Conservation (phyloP, 2,888 invertebrate genomes). For the Lasioglossum villosulum region DNA sequence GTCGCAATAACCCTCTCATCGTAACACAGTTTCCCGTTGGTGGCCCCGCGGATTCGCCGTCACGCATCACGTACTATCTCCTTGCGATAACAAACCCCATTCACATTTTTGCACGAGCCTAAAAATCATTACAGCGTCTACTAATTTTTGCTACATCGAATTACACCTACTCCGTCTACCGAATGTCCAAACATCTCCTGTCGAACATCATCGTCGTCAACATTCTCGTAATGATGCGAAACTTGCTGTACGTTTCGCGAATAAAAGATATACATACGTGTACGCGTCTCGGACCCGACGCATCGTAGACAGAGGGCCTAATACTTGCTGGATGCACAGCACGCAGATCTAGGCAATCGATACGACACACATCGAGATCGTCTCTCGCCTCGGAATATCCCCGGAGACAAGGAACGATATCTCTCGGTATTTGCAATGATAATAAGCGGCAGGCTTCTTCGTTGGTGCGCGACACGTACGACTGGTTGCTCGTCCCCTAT, state of each 20-base stretch:
- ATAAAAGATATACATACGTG: too few relatives aligned
- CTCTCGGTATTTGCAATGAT: slow-evolving; percentile 31
- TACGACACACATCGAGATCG: slow-evolving; percentile 11
- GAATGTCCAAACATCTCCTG: too few relatives aligned
- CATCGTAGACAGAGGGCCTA: too few relatives aligned
- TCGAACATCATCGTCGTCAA: too few relatives aligned
- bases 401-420: slow-evolving; percentile 2
- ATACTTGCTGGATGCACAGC: neutral
- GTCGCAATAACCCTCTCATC: neutral
- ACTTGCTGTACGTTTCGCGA: too few relatives aligned
- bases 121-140: too few relatives aligned
- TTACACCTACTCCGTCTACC: too few relatives aligned
- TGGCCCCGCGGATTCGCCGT: neutral
- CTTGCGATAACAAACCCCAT: neutral
- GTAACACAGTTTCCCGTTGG: slow-evolving; percentile 1
- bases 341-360: neutral
- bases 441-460: slow-evolving; percentile 25
- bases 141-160: too few relatives aligned
- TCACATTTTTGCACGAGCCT: neutral
- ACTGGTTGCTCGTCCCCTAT: neutral
- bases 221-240: too few relatives aligned
- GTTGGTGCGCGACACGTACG: neutral
- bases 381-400: neutral
- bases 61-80: neutral
- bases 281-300: too few relatives aligned